phyloP scores from a whole-genome alignment of 2,888 invertebrate genomes.

The Pristionchus exspectatus region DNA sequence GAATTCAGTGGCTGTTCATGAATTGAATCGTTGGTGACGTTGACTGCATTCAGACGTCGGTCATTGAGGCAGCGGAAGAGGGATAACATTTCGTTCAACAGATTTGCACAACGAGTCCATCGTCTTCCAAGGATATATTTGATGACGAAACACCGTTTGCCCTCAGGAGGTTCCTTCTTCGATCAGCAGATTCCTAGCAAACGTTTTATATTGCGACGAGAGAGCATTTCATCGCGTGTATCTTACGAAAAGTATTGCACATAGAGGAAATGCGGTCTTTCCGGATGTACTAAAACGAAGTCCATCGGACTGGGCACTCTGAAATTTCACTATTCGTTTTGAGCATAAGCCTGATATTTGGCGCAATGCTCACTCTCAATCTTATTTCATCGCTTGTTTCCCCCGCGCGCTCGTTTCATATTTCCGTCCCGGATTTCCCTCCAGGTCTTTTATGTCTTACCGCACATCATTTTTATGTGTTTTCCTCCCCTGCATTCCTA shows the following conservation, averaged over 20 bases:
- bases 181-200: neutral
- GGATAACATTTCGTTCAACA: neutral
- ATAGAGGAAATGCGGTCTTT: neutral
- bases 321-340: neutral
- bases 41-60: neutral
- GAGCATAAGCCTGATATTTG: neutral
- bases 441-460: constrained; percentile 9
- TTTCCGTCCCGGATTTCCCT: neutral
- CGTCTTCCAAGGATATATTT: neutral
- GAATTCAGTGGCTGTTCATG: too few species aligned
- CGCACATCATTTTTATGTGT: constrained; percentile 39
- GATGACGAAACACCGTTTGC: neutral
- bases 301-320: neutral
- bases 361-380: neutral
- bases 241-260: neutral
- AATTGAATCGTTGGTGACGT: too few species aligned
- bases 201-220: neutral
- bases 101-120: neutral
- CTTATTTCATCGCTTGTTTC: neutral
- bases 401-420: neutral
- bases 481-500: neutral
- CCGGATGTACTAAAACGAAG: neutral
- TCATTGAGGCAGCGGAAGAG: neutral
- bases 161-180: neutral
- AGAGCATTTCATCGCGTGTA: neutral